Percentiles rank a stretch among this genome's conserved stretches.
Conservation (phyloP, 2,797 vertebrate species). For the Neosilurus mollespiculum region DNA sequence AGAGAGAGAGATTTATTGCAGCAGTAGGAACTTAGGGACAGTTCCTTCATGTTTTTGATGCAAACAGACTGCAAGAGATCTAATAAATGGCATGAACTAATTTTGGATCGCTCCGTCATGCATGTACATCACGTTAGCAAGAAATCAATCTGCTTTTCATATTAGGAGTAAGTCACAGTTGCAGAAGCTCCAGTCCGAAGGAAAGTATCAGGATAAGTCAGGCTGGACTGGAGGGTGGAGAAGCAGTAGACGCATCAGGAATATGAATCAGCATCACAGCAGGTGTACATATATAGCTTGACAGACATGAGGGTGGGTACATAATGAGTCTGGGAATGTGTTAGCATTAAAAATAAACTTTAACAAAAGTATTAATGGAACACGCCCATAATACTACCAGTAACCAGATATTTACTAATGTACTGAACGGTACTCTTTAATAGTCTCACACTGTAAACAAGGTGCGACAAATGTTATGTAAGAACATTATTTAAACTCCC, state of each 20-base stretch:
- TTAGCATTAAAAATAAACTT: no score
- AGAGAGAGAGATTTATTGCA: background rate
- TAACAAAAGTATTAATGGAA: background rate
- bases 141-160: background rate
- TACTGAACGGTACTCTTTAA: background rate
- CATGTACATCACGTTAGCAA: background rate
- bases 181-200: background rate
- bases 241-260: no score
- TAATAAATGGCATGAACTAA: background rate
- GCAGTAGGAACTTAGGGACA: background rate
- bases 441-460: background rate
- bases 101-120: background rate
- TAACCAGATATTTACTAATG: background rate
- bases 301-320: background rate
- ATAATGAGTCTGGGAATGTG: background rate
- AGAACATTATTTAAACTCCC: background rate
- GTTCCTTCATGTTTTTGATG: background rate
- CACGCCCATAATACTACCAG: background rate
- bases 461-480: background rate
- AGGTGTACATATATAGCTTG: background rate
- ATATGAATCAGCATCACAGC: no score
- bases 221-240: no score
- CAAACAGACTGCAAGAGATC: background rate
- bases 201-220: background rate
- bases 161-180: background rate